These are phyloP conservation scores for Blastobasis lacticolella DNA, from an alignment of 2,888 invertebrate species.

Conservation along the genomic window DNA sequence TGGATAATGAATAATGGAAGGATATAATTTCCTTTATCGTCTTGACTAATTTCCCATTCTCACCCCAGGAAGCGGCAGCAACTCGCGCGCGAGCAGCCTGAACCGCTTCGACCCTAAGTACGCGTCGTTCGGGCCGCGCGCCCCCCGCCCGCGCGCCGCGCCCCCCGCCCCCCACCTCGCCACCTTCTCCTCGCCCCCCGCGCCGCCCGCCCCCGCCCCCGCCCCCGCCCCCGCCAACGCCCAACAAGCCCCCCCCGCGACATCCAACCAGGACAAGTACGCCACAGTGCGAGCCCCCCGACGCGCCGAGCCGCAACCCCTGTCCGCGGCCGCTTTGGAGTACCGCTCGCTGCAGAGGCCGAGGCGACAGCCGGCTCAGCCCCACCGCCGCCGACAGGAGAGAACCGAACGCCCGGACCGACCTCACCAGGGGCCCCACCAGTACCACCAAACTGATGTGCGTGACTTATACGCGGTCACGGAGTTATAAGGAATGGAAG, in stretches of 20 bases:
- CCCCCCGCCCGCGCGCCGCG: conserved; percentile 58
- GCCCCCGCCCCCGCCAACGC: conserved; percentile 29
- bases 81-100: conserved; percentile 59
- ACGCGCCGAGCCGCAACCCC: conserved; percentile 64
- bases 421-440: conserved; percentile 12
- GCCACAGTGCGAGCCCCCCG: conserved; percentile 52
- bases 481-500: conserved; percentile 13
- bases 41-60: not conserved
- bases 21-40: not conserved
- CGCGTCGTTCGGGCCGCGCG: conserved; percentile 71
- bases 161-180: conserved; percentile 49
- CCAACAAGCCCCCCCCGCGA: conserved; percentile 17
- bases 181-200: conserved; percentile 39
- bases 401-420: conserved; percentile 6
- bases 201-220: conserved; percentile 14
- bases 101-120: conserved; percentile 76
- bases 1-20: no score
- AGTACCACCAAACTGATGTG: conserved; percentile 43
- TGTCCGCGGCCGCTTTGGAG: conserved; percentile 70
- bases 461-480: conserved; percentile 76
- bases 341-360: conserved; percentile 76
- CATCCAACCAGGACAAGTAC: conserved; percentile 41
- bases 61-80: conserved; percentile 24
- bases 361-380: conserved; percentile 34
- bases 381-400: conserved; percentile 21